These are phyloP conservation scores for Lates calcarifer DNA, from an alignment of 2,113 vertebrate species.

Conservation along the genomic window DNA sequence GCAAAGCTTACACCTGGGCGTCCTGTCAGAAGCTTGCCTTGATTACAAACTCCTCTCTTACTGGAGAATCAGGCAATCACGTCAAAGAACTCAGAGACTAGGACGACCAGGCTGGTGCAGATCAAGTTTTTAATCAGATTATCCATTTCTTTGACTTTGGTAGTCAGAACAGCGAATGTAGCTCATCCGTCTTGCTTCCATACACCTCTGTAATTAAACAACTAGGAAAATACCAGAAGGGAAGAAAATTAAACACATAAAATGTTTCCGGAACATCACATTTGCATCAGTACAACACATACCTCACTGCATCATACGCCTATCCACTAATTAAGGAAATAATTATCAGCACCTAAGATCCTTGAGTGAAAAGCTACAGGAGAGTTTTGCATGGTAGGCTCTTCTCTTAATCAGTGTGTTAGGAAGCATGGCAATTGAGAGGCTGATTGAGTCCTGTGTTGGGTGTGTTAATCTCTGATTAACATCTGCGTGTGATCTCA, in stretches of 20 bases:
- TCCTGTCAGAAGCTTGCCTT: conserved; percentile 34
- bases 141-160: conserved; percentile 43
- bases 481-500: conserved; percentile 81
- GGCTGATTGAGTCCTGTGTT: conserved; percentile 81
- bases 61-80: conserved; percentile 33
- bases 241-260: conserved; percentile 56
- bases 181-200: conserved; percentile 27
- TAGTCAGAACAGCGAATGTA: conserved; percentile 22
- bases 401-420: conserved; percentile 80
- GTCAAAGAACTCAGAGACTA: conserved; percentile 4
- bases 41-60: conserved; percentile 29
- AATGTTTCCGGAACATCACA: conserved; percentile 57
- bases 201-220: conserved; percentile 47
- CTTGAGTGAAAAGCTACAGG: conserved; percentile 63
- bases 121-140: conserved; percentile 44
- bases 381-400: conserved; percentile 75
- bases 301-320: conserved; percentile 53
- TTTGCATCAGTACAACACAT: conserved; percentile 56
- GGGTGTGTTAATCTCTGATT: conserved; percentile 82
- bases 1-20: conserved; percentile 42
- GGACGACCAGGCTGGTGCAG: neutral
- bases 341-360: conserved; percentile 73
- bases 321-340: conserved; percentile 72
- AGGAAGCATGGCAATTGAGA: conserved; percentile 74
- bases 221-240: conserved; percentile 41